phyloP scores from a whole-genome alignment of 2,113 vertebrate genomes.

The Scophthalmus maximus region DNA sequence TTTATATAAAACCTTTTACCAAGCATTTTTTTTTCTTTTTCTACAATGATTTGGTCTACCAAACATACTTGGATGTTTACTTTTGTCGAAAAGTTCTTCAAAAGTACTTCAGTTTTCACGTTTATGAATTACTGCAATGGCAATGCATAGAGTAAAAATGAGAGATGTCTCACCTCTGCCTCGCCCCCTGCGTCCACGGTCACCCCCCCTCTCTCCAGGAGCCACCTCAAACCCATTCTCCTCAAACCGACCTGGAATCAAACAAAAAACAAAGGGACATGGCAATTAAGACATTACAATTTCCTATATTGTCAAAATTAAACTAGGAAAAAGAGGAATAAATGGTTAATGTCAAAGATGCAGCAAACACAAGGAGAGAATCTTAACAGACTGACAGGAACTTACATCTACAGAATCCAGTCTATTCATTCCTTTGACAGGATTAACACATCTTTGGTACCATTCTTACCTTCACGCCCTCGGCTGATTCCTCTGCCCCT shows the following conservation, averaged over 20 bases:
- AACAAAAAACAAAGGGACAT: constrained; percentile 6
- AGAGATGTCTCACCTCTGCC: constrained; percentile 81
- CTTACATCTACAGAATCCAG: too few relatives aligned
- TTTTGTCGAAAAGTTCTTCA: background rate
- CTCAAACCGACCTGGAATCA: constrained; percentile 86
- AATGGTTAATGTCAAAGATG: background rate
- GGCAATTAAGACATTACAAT: background rate
- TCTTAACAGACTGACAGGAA: too few relatives aligned
- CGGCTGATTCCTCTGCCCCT: constrained; percentile 89
- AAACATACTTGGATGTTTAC: background rate
- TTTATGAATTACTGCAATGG: too few relatives aligned
- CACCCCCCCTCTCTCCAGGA: constrained; percentile 88
- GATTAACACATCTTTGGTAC: background rate
- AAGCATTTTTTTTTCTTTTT: too few relatives aligned
- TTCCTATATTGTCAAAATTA: background rate
- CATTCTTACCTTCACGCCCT: constrained; percentile 86
- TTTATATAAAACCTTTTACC: too few relatives aligned
- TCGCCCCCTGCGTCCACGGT: constrained; percentile 89
- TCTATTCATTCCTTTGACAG: too few relatives aligned
- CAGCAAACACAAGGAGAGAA: too few relatives aligned
- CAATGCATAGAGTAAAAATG: background rate
- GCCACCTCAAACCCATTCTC: constrained; percentile 92
- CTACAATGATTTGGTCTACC: too few relatives aligned
- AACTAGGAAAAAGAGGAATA: background rate
- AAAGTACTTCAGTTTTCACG: too few relatives aligned